Evolutionary conservation across 2,797 vertebrate genomes (phyloP).

Genomic region (Diplodus sargus): DNA sequence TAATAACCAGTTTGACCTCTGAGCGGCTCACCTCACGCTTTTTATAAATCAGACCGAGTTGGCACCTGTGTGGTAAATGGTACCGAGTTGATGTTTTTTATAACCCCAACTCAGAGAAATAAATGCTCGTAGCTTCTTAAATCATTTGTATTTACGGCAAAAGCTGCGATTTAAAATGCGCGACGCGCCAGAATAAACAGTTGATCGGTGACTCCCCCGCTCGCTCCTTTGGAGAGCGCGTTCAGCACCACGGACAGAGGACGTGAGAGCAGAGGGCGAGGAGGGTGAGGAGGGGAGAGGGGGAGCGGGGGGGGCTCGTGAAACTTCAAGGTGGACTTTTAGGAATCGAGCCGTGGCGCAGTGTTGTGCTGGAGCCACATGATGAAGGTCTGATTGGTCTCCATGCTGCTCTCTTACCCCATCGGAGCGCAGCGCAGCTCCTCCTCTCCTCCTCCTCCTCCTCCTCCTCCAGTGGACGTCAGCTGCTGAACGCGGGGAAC

Average conservation of each 20-base stretch:
- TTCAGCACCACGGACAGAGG: constrained; percentile 67
- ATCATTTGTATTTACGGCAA: constrained; percentile 7
- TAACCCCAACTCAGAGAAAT: background rate
- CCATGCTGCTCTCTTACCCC: constrained; percentile 12
- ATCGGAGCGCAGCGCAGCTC: background rate
- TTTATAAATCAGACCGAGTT: background rate
- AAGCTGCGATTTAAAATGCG: constrained; percentile 4
- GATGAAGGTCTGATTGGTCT: constrained; percentile 37
- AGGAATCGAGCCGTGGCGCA: background rate
- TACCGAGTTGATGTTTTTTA: constrained; percentile 4
- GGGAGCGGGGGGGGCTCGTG: background rate
- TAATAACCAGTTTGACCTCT: background rate
- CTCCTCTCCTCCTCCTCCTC: background rate
- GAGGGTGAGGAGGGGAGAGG: constrained; percentile 4
- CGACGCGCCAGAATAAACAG: background rate
- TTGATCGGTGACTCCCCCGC: constrained; percentile 1
- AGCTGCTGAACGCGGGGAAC: constrained; percentile 56
- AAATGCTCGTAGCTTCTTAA: background rate
- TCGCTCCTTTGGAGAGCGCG: background rate
- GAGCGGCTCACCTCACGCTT: background rate
- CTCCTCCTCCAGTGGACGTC: constrained; percentile 43
- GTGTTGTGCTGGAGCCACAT: constrained; percentile 26
- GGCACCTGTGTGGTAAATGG: background rate
- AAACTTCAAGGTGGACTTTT: constrained; percentile 19
- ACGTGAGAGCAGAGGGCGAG: constrained; percentile 2